These are phyloP conservation scores for Drosophila rellima DNA, from an alignment of 2,888 invertebrate species.

Conservation along the genomic window DNA sequence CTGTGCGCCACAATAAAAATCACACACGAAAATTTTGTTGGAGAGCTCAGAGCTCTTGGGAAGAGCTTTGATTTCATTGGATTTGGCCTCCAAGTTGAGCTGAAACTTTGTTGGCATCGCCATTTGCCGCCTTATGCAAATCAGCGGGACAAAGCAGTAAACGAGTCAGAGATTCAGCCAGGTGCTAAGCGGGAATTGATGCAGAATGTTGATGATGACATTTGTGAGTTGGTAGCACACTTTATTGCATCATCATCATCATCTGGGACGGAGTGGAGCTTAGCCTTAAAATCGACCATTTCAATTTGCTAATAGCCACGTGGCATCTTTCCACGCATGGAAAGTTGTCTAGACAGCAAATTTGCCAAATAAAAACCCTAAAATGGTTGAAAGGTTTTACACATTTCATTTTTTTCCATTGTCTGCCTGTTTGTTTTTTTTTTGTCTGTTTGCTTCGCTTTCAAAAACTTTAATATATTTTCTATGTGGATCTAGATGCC, in stretches of 20 bases:
- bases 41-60: conserved; percentile 30
- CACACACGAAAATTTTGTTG: conserved; percentile 54
- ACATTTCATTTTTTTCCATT: conserved; percentile 39
- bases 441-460: conserved; percentile 49
- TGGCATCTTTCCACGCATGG: conserved; percentile 67
- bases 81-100: conserved; percentile 31
- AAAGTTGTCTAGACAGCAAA: conserved; percentile 70
- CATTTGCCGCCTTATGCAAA: conserved; percentile 64
- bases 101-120: conserved; percentile 61
- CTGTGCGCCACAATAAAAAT: conserved; percentile 57
- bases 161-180: conserved; percentile 21
- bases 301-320: conserved; percentile 74
- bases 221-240: conserved; percentile 33
- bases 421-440: conserved; percentile 23
- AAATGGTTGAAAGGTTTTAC: conserved; percentile 63
- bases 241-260: conserved; percentile 31
- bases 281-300: conserved; percentile 54
- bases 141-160: conserved; percentile 46
- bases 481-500: conserved; percentile 47
- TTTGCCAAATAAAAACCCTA: conserved; percentile 53
- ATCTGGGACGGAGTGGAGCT: conserved; percentile 11
- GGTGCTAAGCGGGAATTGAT: conserved; percentile 46
- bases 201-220: conserved; percentile 54
- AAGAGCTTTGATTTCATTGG: conserved; percentile 59
- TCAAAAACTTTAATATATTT: conserved; percentile 72